These are phyloP conservation scores for Glyptemys insculpta DNA, from an alignment of 2,797 vertebrate genomes.

Conservation along the genomic window DNA sequence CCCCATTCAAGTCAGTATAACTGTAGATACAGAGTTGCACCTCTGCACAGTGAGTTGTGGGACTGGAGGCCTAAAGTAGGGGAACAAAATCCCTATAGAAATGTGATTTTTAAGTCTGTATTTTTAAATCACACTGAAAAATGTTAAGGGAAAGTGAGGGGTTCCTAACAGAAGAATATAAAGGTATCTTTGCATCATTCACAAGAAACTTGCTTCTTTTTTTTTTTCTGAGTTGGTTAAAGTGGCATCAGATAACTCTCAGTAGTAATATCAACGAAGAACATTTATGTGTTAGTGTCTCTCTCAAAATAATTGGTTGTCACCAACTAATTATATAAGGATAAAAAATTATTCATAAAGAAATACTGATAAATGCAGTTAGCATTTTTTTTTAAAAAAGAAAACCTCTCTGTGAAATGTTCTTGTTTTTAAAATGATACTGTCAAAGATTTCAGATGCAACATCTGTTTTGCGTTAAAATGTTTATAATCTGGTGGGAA, in stretches of 20 bases:
- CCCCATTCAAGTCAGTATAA: accelerated
- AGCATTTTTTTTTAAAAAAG: neutral
- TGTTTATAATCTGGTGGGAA: neutral
- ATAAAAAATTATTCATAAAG: neutral
- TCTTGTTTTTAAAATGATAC: neutral
- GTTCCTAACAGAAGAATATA: neutral
- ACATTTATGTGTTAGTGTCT: neutral
- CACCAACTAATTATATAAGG: neutral
- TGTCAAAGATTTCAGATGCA: neutral
- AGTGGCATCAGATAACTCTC: neutral
- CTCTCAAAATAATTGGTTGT: accelerated
- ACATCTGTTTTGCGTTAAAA: neutral
- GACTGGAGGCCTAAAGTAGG: accelerated
- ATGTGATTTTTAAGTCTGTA: accelerated
- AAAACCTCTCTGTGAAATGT: neutral
- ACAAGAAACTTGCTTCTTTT: accelerated
- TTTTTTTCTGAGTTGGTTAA: neutral
- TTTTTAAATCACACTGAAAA: neutral
- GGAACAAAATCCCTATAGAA: accelerated
- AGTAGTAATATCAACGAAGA: accelerated
- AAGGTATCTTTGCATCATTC: neutral
- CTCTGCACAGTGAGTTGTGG: accelerated
- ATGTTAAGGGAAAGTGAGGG: accelerated
- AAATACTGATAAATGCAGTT: accelerated
- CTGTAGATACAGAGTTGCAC: accelerated